Conservation (phyloP, 2,113 vertebrate genomes). For the Pterophyllum scalare region DNA sequence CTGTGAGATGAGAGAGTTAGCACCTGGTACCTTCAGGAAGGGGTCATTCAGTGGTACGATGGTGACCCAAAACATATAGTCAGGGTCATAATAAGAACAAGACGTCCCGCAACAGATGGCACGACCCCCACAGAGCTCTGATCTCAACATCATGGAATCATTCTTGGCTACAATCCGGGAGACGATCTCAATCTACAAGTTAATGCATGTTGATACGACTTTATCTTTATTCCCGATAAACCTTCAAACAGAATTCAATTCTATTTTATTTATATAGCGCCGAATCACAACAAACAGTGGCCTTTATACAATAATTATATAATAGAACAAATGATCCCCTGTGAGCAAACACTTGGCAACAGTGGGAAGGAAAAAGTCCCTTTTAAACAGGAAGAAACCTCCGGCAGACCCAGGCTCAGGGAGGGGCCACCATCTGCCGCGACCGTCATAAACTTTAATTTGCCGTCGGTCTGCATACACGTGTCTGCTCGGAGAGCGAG, state of each 20-base stretch:
- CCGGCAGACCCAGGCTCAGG: too few relatives aligned
- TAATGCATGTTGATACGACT: background rate
- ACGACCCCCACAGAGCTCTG: background rate
- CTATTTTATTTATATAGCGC: too few relatives aligned
- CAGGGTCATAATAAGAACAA: background rate
- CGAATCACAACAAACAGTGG: too few relatives aligned
- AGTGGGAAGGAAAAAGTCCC: too few relatives aligned
- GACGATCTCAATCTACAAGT: background rate
- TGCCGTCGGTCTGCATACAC: too few relatives aligned
- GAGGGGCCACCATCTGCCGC: too few relatives aligned
- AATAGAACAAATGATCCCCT: too few relatives aligned
- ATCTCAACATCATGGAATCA: background rate
- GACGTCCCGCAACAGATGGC: background rate
- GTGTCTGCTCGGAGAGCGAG: too few relatives aligned
- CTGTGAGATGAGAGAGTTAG: rapidly evolving
- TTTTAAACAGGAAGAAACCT: too few relatives aligned
- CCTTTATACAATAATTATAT: too few relatives aligned
- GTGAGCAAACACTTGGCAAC: too few relatives aligned
- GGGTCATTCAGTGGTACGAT: background rate
- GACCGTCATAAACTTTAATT: too few relatives aligned
- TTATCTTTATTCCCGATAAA: background rate
- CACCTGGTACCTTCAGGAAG: background rate
- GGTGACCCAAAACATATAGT: background rate
- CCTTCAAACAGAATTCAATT: background rate
- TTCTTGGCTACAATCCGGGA: background rate